Evolutionary conservation across 1,140 invertebrate species (phyloP).

Genomic region (Anoplolepis gracilipes): DNA sequence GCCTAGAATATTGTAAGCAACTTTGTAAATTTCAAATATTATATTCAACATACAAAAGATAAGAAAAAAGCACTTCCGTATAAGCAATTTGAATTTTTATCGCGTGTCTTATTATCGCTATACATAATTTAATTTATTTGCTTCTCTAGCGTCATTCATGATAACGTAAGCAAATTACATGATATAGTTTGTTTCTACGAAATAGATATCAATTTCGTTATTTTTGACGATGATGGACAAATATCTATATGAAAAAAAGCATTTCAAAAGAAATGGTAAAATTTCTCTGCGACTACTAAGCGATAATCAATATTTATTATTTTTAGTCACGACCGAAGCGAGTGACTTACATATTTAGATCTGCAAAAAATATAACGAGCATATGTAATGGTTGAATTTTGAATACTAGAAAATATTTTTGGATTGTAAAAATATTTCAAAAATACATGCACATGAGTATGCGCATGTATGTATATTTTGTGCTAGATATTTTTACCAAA

Average conservation of each 20-base stretch:
- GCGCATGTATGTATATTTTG: neutral
- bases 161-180: neutral
- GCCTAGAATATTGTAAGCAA: neutral
- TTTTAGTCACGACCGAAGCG: slow-evolving; percentile 11
- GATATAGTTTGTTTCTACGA: neutral
- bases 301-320: slow-evolving; percentile 44
- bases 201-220: neutral
- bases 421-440: slow-evolving; percentile 15
- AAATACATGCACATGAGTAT: neutral
- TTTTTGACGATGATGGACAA: neutral
- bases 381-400: slow-evolving; percentile 3
- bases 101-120: neutral
- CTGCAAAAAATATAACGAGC: neutral
- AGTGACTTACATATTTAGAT: slow-evolving; percentile 23
- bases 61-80: neutral
- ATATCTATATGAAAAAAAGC: neutral
- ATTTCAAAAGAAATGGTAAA: neutral
- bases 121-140: neutral
- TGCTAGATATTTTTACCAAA: neutral
- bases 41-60: neutral
- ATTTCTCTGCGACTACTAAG: neutral
- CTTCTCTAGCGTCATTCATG: neutral
- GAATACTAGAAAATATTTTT: neutral
- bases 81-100: neutral
- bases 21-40: neutral